Evolutionary conservation across 2,888 invertebrate species (phyloP).

Genomic region (Tetropium fuscum): DNA sequence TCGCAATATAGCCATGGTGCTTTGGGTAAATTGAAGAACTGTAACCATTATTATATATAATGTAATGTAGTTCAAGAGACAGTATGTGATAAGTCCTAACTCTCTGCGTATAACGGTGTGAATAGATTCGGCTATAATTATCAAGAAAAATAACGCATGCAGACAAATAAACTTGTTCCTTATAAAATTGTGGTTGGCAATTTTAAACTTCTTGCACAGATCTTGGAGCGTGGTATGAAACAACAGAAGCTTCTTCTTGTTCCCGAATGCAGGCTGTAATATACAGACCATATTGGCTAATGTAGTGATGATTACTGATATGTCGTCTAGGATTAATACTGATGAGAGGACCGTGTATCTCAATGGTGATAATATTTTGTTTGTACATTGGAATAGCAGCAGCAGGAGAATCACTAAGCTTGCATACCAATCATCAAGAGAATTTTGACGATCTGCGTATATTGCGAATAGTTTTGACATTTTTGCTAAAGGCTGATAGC

Average conservation of each 20-base stretch:
- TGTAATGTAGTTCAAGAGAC: neutral
- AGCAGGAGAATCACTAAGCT: neutral
- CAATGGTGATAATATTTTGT: neutral
- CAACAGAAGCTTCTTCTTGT: neutral
- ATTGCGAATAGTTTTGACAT: neutral
- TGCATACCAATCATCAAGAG: neutral
- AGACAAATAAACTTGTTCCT: neutral
- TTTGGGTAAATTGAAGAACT: neutral
- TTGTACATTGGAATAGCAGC: neutral
- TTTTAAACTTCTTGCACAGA: neutral
- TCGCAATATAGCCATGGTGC: neutral
- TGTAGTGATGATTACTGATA: neutral
- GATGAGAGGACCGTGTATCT: neutral
- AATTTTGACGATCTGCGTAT: neutral
- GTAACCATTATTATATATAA: neutral
- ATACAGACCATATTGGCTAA: neutral
- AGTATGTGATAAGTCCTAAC: neutral
- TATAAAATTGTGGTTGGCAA: neutral
- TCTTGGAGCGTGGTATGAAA: neutral
- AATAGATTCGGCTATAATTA: neutral
- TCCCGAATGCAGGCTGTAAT: neutral
- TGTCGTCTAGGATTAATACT: neutral
- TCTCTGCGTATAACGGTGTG: too few relatives aligned
- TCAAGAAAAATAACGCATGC: neutral
- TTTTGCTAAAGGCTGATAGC: neutral